A percentile compares a stretch with the other conserved stretches of the same genome.
These are phyloP conservation scores for Antitype chi DNA, from an alignment of 2,888 invertebrate species.

Conservation along the genomic window DNA sequence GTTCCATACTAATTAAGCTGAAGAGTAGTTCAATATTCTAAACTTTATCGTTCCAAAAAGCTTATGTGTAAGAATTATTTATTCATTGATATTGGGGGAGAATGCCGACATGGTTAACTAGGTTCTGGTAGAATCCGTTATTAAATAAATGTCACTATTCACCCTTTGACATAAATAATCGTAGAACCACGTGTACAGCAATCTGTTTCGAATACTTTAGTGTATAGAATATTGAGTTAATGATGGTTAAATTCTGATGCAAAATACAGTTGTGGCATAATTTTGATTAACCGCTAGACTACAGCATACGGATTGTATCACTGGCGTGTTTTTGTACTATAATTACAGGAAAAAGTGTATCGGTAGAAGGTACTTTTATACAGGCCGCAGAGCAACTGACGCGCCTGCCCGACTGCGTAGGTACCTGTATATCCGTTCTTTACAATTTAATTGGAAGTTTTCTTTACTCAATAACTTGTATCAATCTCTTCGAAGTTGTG, in stretches of 20 bases:
- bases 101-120: slow-evolving; percentile 58
- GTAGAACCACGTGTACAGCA: slow-evolving; percentile 32
- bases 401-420: slow-evolving; percentile 67
- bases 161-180: slow-evolving; percentile 52
- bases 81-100: slow-evolving; percentile 72
- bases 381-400: slow-evolving; percentile 74
- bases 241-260: slow-evolving; percentile 5
- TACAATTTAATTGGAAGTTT: slow-evolving; percentile 76
- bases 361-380: slow-evolving; percentile 71
- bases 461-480: slow-evolving; percentile 79
- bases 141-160: slow-evolving; percentile 41
- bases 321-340: slow-evolving; percentile 75
- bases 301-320: slow-evolving; percentile 73
- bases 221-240: slow-evolving; percentile 27
- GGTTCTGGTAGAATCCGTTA: slow-evolving; percentile 31
- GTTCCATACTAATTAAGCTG: slow-evolving; percentile 81
- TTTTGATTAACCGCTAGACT: slow-evolving; percentile 68
- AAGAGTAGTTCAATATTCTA: slow-evolving; percentile 77
- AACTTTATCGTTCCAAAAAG: slow-evolving; percentile 72
- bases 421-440: slow-evolving; percentile 72
- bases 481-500: slow-evolving; percentile 76
- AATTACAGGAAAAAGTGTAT: slow-evolving; percentile 79
- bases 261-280: slow-evolving; percentile 54
- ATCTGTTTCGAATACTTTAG: slow-evolving; percentile 46
- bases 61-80: slow-evolving; percentile 68